phyloP scores from a whole-genome alignment of 2,113 vertebrate genomes.

The Kobus ellipsiprymnus region DNA sequence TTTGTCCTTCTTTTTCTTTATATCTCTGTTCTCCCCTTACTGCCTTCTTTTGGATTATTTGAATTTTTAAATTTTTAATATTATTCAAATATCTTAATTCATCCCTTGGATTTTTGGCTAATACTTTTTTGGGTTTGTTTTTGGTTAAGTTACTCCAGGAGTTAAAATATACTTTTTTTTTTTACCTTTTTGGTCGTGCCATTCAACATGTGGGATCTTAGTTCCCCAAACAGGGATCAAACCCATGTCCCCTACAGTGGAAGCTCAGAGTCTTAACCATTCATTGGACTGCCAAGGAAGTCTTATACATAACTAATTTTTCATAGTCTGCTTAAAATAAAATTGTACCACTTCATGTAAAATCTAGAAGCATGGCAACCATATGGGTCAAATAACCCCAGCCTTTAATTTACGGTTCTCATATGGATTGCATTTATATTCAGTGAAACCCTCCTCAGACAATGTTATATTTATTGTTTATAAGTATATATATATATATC shows the following conservation, averaged over 20 bases:
- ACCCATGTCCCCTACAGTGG: background rate
- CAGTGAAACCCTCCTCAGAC: background rate
- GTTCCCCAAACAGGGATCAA: background rate
- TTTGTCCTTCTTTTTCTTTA: background rate
- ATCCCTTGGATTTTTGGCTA: background rate
- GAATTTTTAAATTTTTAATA: background rate
- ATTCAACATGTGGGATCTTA: background rate
- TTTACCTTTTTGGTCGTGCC: background rate
- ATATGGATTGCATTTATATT: background rate
- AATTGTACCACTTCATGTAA: background rate
- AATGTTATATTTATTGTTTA: background rate
- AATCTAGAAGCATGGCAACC: background rate
- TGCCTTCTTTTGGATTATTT: background rate
- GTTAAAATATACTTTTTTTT: background rate
- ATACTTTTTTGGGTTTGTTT: background rate
- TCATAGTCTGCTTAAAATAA: background rate
- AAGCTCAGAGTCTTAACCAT: background rate
- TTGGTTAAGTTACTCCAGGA: background rate
- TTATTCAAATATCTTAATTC: background rate
- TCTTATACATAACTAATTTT: background rate
- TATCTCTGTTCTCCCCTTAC: background rate
- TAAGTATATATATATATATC: background rate
- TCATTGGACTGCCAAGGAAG: background rate
- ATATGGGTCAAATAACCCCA: background rate
- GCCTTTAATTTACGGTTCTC: background rate